Base-by-base conservation (phyloP, 2,888 invertebrate genomes). In the Rotaria socialis region DNA sequence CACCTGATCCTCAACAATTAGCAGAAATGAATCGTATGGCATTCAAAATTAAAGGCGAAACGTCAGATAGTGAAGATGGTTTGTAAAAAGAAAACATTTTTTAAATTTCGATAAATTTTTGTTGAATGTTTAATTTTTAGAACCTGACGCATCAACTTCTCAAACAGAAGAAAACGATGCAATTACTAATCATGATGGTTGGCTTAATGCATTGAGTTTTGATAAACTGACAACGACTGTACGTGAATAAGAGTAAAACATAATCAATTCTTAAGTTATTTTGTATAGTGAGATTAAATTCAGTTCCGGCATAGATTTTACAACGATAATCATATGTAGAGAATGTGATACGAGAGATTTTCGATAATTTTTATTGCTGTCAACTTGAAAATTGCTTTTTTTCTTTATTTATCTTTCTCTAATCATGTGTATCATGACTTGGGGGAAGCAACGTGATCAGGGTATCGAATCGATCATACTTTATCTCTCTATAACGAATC, bases 1-100 rank as follows among this genome's bases (percentile, higher is more conserved):
- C 94, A 0, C 95, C 96, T 0, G 94, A 95, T 89, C 95, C 96
- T 0, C 94, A 94, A 89, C 94, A 95, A 89, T 89, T 95, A 86
- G 95, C 94, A 0, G 56, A 50, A 47, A 75, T 74, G 75, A 55
- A 35, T 80, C 56, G 35, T 52, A 87, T 27, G 43, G 60, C 52
- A 35, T 84, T 85, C 35, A 84, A 41, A 43, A 43, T 41, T 35
- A 84, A 41, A 35, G 35, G 41, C 58, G 55, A 58, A 85, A 41
- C 43, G 35, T 43, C 27, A 74, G 60, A 60, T 35, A 85, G 43
- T 35, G 52, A 27, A 55, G 50, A 52, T 35, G 84, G 50, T 52
- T 43, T 85, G 87, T 80, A 55, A 35, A 52, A 55, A 24, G 87
- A 85, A 85, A 52, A 16, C 1, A 52, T 52, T 85, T 16, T 86